Evolutionary conservation across 2,888 invertebrate genomes (phyloP).

Genomic region (Arctia plantaginis): DNA sequence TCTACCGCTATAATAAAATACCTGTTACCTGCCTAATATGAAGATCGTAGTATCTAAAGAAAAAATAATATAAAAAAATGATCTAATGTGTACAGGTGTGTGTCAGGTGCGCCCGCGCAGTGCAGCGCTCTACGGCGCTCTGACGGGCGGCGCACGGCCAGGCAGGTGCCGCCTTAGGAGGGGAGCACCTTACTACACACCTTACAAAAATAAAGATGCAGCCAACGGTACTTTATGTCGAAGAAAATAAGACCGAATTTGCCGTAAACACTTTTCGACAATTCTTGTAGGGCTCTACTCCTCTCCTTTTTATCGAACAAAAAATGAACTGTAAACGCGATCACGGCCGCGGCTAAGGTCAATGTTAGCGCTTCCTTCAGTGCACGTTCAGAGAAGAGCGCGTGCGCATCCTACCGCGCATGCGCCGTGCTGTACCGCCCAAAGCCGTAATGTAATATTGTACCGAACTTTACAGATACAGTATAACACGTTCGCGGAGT

Average conservation of each 20-base stretch:
- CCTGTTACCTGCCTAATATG: constrained; percentile 10
- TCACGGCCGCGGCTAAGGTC: constrained; percentile 87
- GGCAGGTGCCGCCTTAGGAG: constrained; percentile 85
- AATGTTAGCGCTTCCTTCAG: constrained; percentile 87
- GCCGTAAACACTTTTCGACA: background rate
- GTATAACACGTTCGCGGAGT: constrained; percentile 45
- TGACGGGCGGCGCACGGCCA: constrained; percentile 81
- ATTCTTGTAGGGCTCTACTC: constrained; percentile 83
- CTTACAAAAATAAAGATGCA: constrained; percentile 73
- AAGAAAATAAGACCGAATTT: constrained; percentile 46
- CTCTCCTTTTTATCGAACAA: constrained; percentile 87
- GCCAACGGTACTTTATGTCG: constrained; percentile 30
- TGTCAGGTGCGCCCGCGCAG: constrained; percentile 75
- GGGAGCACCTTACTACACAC: constrained; percentile 83
- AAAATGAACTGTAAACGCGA: constrained; percentile 87
- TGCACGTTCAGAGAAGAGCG: constrained; percentile 84
- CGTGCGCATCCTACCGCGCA: constrained; percentile 80
- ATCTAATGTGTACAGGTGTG: constrained; percentile 68
- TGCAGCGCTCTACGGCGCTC: constrained; percentile 72
- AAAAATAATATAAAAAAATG: constrained; percentile 50
- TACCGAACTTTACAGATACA: constrained; percentile 50
- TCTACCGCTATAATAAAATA: constrained; percentile 8
- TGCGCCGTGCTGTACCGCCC: constrained; percentile 68
- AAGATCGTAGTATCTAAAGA: background rate
- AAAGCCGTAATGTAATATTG: constrained; percentile 63